These are phyloP conservation scores for Grus americana DNA, from an alignment of 2,113 vertebrate genomes.

Conservation along the genomic window DNA sequence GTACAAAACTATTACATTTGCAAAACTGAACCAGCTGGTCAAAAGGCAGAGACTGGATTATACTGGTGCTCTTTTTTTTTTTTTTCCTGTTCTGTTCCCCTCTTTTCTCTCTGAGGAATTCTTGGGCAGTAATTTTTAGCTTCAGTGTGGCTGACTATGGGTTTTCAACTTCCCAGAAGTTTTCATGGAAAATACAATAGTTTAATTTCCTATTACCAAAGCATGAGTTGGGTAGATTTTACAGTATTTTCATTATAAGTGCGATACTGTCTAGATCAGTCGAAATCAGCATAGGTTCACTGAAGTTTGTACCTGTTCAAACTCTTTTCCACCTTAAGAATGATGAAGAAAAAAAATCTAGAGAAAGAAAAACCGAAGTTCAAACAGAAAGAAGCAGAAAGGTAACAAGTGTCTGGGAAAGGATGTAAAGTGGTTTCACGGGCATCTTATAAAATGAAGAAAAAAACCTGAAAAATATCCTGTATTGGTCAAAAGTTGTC, in stretches of 20 bases:
- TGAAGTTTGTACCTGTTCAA: background rate
- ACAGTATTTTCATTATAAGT: background rate
- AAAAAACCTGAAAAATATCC: background rate
- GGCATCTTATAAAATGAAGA: background rate
- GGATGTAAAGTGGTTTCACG: background rate
- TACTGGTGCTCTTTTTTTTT: background rate
- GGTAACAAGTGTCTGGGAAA: background rate
- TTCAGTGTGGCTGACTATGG: background rate
- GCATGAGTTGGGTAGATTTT: background rate
- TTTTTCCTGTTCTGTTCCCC: background rate
- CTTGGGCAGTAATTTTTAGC: background rate
- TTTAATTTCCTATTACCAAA: background rate
- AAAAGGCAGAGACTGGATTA: background rate
- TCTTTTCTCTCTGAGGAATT: background rate
- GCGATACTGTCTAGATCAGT: background rate
- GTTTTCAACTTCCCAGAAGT: background rate
- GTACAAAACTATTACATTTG: background rate
- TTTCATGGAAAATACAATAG: background rate
- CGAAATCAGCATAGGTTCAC: background rate
- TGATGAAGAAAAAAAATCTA: background rate
- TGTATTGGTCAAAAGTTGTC: background rate
- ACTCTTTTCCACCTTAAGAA: background rate
- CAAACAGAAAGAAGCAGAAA: background rate
- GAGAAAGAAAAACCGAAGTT: background rate
- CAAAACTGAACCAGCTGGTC: constrained; percentile 1